These are phyloP conservation scores for Pterophyllum scalare DNA, from an alignment of 2,113 vertebrate species.

Conservation along the genomic window DNA sequence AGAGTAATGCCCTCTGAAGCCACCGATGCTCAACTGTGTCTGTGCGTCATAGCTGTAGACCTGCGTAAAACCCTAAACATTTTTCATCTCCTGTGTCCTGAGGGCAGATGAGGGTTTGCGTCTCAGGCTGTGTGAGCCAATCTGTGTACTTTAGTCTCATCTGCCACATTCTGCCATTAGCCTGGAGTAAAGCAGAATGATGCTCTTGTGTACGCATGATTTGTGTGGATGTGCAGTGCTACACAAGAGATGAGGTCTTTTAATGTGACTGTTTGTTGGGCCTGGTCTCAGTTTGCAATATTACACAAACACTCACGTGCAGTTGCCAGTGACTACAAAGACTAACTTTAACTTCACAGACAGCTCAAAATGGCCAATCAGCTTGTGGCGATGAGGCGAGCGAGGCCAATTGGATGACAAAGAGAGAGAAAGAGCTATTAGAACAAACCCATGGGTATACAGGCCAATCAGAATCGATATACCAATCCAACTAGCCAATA, in stretches of 20 bases:
- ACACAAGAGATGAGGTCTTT: slow-evolving; percentile 6
- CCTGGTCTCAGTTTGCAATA: slow-evolving; percentile 1
- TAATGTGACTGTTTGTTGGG: slow-evolving; percentile 15
- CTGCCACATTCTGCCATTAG: not conserved
- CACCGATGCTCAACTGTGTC: not conserved
- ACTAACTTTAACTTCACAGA: slow-evolving; percentile 30
- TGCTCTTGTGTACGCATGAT: not conserved
- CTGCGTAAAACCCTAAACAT: not conserved
- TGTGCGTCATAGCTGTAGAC: not conserved
- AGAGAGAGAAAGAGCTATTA: slow-evolving; percentile 35
- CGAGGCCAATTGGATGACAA: slow-evolving; percentile 38
- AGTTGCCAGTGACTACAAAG: slow-evolving; percentile 5
- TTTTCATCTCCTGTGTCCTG: not conserved
- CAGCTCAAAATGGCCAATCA: slow-evolving; percentile 39
- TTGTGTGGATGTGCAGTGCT: not conserved
- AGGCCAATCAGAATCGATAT: slow-evolving; percentile 53
- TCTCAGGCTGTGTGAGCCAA: not conserved
- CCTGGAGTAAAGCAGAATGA: slow-evolving; percentile 34
- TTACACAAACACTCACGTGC: not conserved
- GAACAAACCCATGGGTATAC: slow-evolving; percentile 21
- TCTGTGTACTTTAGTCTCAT: slow-evolving; percentile 17
- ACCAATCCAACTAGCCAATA: slow-evolving; percentile 32
- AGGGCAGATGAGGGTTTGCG: not conserved
- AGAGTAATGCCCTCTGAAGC: not conserved
- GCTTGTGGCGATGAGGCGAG: not conserved